These are phyloP conservation scores for Drosophila quinaria DNA, from an alignment of 2,888 invertebrate genomes.

Conservation along the genomic window DNA sequence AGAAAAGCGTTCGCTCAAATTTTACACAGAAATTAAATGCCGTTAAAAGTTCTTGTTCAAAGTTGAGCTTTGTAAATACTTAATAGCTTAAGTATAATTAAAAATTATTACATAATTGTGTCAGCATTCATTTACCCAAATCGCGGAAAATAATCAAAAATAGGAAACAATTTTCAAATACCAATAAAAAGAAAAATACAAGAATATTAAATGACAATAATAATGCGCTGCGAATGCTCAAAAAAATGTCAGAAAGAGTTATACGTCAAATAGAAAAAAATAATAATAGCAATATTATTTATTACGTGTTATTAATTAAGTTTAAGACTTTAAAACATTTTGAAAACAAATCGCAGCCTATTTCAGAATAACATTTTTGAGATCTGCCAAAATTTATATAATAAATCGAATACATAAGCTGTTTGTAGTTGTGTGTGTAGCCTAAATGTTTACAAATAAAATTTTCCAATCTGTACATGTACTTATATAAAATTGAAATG, in stretches of 20 bases:
- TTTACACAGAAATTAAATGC: constrained; percentile 49
- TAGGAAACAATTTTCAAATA: constrained; percentile 33
- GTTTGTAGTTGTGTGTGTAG: constrained; percentile 28
- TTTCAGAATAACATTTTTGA: constrained; percentile 11
- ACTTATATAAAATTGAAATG: constrained; percentile 32
- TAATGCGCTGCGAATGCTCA: constrained; percentile 29
- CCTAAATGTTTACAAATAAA: constrained; percentile 65
- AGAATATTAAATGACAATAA: constrained; percentile 58
- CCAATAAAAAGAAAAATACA: constrained; percentile 2
- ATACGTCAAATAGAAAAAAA: constrained; percentile 14
- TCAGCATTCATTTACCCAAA: constrained; percentile 38
- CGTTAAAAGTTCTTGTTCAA: constrained; percentile 73
- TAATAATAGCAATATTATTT: constrained; percentile 38
- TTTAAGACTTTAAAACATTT: constrained; percentile 1
- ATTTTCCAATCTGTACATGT: constrained; percentile 65
- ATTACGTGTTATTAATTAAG: constrained; percentile 43
- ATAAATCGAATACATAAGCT: constrained; percentile 15
- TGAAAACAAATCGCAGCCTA: constrained; percentile 7
- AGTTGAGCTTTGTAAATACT: constrained; percentile 84
- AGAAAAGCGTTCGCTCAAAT: constrained; percentile 30
- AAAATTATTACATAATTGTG: constrained; percentile 41
- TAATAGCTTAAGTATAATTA: constrained; percentile 84
- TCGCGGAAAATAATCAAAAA: constrained; percentile 45
- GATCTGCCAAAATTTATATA: constrained; percentile 3
- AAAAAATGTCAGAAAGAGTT: constrained; percentile 26